These are phyloP conservation scores for Tachycineta bicolor DNA, from an alignment of 2,113 vertebrate genomes.

Conservation along the genomic window DNA sequence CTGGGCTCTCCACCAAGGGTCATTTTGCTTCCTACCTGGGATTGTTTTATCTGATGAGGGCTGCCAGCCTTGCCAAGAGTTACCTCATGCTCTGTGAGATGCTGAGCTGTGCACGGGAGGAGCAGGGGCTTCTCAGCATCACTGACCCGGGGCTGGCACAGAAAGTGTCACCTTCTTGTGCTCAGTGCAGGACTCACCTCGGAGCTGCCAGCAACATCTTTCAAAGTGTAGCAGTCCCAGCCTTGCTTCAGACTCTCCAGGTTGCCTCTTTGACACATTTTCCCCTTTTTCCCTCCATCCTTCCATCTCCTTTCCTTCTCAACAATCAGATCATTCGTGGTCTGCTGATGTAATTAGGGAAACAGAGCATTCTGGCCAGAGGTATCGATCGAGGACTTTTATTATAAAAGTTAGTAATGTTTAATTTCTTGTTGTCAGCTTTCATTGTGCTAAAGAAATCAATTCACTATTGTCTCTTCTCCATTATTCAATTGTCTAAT, in stretches of 20 bases:
- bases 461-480: slow-evolving; percentile 33
- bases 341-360: background rate
- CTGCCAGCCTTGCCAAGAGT: background rate
- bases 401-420: slow-evolving; percentile 21
- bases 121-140: background rate
- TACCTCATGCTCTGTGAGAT: background rate
- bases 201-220: background rate
- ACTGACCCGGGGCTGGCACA: background rate
- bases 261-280: background rate
- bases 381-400: slow-evolving; percentile 6
- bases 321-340: background rate
- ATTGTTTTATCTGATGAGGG: background rate
- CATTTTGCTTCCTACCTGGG: background rate
- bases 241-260: background rate
- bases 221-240: background rate
- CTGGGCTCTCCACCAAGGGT: background rate
- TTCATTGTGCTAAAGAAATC: slow-evolving; percentile 45
- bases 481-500: slow-evolving; percentile 47
- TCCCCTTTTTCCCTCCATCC: background rate
- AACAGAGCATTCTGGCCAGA: background rate
- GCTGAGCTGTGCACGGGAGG: background rate
- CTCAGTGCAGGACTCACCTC: background rate
- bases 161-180: background rate
- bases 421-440: slow-evolving; percentile 53
- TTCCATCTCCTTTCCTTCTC: background rate